Evolutionary conservation across 2,113 vertebrate genomes (phyloP), one percentile per base, ranked within the genome.

Genomic region (Piaya cayana): DNA sequence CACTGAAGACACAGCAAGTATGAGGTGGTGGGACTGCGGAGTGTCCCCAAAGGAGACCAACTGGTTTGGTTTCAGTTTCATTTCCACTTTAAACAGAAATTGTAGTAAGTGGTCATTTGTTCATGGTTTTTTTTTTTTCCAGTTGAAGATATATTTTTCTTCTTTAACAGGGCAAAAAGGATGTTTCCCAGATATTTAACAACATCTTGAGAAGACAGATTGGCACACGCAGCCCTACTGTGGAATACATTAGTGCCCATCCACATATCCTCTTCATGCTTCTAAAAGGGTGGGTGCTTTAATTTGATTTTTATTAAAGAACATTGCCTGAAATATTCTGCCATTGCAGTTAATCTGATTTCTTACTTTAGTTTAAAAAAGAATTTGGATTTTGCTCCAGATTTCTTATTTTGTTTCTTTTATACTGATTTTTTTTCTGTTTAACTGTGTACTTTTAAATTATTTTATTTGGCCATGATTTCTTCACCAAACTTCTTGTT

Each of bases 101-200:
- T 70, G 9, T 29, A 60, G 10, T 64, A 32, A 86, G 37, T 78
- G 42, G 22, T 79, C 2, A 9, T 74, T 89, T 91, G 34, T 77
- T 81, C 16, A 21, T 81, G 36, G n/a, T n/a, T n/a, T n/a, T 26
- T 53, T 55, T 53, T 43, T 91, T 96, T 63, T 71, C 18, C 12
- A 32, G 47, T 32, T 60, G 55, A 71, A 75, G 23, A 60, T 64
- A 11, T 50, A 13, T 82, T 94, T 96, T 86, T 7, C 88, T 91
- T 96, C 86, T 95, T 95, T 93, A 93, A 90, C 97, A 99, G 99
- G 99, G 99, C 15, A 99, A 99, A 97, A 99, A 99, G 94, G 99
- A 99, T 2, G 99, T 99, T 90, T 99, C 99, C 96, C 99, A 99
- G 98, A 99, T 99, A 97, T 99, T 99, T 95, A 99, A 99, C 98